phyloP scores from a whole-genome alignment of 2,888 invertebrate species.

The Calliopum simillimum region DNA sequence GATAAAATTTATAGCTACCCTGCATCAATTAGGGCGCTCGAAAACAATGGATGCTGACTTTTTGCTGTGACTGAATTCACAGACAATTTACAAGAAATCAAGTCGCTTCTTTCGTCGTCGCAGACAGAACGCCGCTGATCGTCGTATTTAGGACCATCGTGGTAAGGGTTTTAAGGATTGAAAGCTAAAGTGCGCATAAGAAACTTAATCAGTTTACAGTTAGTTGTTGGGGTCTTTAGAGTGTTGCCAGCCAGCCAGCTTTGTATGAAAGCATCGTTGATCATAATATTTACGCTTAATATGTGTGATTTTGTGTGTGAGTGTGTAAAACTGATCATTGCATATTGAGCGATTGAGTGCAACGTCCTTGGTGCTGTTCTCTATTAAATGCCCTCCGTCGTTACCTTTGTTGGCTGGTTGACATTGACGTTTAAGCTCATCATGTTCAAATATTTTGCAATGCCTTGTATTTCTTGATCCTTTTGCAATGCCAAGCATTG shows the following conservation, averaged over 20 bases:
- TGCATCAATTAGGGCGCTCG: constrained; percentile 65
- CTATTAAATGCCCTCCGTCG: not conserved
- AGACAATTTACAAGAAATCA: too few species aligned
- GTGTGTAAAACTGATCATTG: too few species aligned
- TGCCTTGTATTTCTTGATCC: constrained; percentile 3
- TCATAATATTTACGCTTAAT: not conserved
- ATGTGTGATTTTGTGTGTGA: too few species aligned
- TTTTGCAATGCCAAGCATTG: not conserved
- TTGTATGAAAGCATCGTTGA: not conserved
- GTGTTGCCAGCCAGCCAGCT: not conserved
- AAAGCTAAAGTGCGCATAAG: not conserved
- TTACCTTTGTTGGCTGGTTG: not conserved
- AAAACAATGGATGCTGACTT: constrained; percentile 40
- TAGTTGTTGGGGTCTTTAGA: not conserved
- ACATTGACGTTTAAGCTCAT: constrained; percentile 21
- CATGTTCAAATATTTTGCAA: constrained; percentile 13
- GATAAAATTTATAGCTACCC: constrained; percentile 63
- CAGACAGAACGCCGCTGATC: constrained; percentile 17
- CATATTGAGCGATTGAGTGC: constrained; percentile 1
- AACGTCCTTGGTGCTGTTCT: constrained; percentile 8
- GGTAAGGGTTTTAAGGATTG: too few species aligned
- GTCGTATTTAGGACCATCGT: too few species aligned
- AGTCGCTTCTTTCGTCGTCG: not conserved
- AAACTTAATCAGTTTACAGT: constrained; percentile 25
- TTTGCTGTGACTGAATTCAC: not conserved